Percentiles rank a stretch among this genome's conserved stretches.
phyloP scores from a whole-genome alignment of 2,797 vertebrate genomes.

The Miichthys miiuy region DNA sequence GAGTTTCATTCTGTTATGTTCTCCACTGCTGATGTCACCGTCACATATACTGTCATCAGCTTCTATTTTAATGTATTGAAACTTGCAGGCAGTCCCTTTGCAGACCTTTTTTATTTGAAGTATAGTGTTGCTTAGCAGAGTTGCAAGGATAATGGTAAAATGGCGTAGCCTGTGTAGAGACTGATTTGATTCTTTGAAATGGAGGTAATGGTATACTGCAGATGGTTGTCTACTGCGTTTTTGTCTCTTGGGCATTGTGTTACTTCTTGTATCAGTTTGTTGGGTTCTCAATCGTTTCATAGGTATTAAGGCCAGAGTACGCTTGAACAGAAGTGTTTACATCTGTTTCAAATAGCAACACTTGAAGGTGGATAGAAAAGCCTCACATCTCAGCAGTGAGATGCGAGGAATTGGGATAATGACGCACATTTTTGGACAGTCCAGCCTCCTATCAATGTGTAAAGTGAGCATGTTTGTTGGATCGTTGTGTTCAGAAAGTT shows the following conservation, averaged over 20 bases:
- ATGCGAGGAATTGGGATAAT: neutral
- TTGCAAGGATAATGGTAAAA: neutral
- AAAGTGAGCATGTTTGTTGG: neutral
- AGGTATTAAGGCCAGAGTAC: neutral
- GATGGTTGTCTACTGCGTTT: neutral
- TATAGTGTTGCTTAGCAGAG: neutral
- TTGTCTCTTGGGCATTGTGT: neutral
- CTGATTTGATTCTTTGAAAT: neutral
- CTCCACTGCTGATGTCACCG: neutral
- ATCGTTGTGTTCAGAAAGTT: neutral
- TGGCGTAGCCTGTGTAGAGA: neutral
- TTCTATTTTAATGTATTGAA: neutral
- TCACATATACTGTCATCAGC: neutral
- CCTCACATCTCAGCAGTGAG: neutral
- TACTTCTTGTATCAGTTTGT: neutral
- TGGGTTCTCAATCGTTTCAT: neutral
- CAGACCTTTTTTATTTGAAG: neutral
- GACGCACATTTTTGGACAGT: neutral
- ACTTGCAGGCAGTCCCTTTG: neutral
- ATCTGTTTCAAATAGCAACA: neutral
- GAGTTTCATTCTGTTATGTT: slow-evolving; percentile 12
- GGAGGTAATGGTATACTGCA: neutral
- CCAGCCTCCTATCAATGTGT: neutral
- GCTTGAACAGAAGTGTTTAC: neutral
- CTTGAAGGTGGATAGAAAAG: neutral